A percentile compares a stretch with the other conserved stretches of the same genome.
phyloP scores from a whole-genome alignment of 2,797 vertebrate genomes.

The Eremophila alpestris region DNA sequence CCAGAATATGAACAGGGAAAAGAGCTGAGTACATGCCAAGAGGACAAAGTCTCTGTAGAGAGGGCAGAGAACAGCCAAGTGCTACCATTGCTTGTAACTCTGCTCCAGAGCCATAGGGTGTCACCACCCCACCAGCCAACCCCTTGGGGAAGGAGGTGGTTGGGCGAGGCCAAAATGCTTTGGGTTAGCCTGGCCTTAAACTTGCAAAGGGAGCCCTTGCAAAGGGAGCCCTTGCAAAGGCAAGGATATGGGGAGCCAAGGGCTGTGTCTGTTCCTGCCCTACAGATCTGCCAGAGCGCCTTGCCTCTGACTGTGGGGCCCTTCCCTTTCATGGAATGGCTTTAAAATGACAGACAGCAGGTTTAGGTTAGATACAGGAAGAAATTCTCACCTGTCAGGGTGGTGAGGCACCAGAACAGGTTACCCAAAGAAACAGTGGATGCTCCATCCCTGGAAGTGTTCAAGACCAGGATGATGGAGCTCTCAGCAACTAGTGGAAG shows the following conservation, averaged over 20 bases:
- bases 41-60: not conserved
- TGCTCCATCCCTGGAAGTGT: not conserved
- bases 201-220: not conserved
- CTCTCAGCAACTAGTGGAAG: not conserved
- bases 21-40: not conserved
- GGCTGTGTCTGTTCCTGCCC: not conserved
- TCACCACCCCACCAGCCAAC: conserved; percentile 1
- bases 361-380: not conserved
- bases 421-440: not conserved
- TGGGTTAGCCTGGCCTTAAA: not conserved
- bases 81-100: not conserved
- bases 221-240: not conserved
- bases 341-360: not conserved
- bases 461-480: not conserved
- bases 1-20: not conserved
- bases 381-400: not conserved
- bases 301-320: not conserved
- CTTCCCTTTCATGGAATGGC: not conserved
- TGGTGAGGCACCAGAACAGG: not conserved
- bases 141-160: not conserved
- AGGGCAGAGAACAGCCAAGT: not conserved
- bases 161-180: not conserved
- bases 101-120: conserved; percentile 39
- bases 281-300: not conserved
- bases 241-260: not conserved